Evolutionary conservation across 1,140 invertebrate genomes (phyloP), one percentile per base, ranked within the genome.

Genomic region (Saccostrea cuccullata): DNA sequence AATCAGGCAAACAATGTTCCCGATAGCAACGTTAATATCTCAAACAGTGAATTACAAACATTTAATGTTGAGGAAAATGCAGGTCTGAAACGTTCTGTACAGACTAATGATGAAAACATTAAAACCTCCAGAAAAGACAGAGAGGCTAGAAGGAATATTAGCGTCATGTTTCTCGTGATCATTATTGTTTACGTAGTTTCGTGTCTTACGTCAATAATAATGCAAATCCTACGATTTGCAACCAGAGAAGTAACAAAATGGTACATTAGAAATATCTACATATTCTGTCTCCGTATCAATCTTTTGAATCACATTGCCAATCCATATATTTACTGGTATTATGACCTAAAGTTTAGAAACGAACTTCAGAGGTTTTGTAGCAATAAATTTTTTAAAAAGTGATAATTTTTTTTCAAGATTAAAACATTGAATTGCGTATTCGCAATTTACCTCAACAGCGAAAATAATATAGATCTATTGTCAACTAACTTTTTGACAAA

Each of bases 111-210:
- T 11, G 70, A 77, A 17, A 6, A 8, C 3, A 15, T 12, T 30
- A 12, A 12, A 4, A 6, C 70, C 26, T 23, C 26, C 23, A 77
- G 13, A 13, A 26, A 26, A 23, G 70, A 77, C 23, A 30, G 11
- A 40, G 30, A 36, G 26, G 70, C 70, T 15, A 23, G 70, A 26
- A 77, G 15, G 15, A 77, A 77, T 30, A 77, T 77, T 17, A 77
- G 70, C 12, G 26, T 77, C 6, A 77, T 77, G 70, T 77, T 36
- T 17, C 11, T 77, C 2, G 70, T 77, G 8, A 77, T 77, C 23
- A 77, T 77, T 30, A 77, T 77, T 30, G 70, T 77, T 17, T 77
- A 77, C 70, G 70, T 77, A 77, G 26, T 77, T 77, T 77, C 70
- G 30, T 77, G 26, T 77, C 70, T 77, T 11, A 77, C 70, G 70